These are phyloP conservation scores for Sturmia bella DNA, from an alignment of 2,888 invertebrate species.

Conservation along the genomic window DNA sequence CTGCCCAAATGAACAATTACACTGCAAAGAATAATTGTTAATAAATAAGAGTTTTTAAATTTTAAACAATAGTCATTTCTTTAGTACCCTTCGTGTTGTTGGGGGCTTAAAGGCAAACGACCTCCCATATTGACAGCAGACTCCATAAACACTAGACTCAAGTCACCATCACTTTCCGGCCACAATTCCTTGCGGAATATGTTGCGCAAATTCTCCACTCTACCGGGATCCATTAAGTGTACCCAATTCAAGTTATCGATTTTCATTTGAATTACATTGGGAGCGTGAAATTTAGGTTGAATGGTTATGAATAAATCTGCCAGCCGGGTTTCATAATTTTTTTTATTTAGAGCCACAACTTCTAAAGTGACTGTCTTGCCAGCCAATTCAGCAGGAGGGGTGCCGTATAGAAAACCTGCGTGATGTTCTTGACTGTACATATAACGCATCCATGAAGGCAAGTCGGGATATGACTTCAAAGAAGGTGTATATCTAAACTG, in stretches of 20 bases:
- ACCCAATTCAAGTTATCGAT: constrained; percentile 95
- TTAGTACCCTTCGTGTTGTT: constrained; percentile 90
- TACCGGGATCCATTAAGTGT: constrained; percentile 89
- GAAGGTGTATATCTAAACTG: constrained; percentile 87
- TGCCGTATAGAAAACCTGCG: constrained; percentile 92
- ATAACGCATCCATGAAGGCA: constrained; percentile 93
- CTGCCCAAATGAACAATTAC: constrained; percentile 92
- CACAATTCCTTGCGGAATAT: constrained; percentile 90
- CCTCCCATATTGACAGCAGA: constrained; percentile 94
- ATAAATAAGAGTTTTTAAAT: too few species aligned
- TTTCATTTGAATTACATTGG: constrained; percentile 91
- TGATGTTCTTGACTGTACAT: constrained; percentile 90
- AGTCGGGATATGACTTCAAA: constrained; percentile 89
- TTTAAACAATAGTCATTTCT: constrained; percentile 43
- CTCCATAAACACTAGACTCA: constrained; percentile 92
- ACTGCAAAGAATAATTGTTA: constrained; percentile 77
- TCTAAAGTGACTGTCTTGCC: constrained; percentile 85
- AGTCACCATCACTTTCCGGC: constrained; percentile 88
- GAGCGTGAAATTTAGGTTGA: constrained; percentile 86
- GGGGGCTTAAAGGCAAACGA: constrained; percentile 90
- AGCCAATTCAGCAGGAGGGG: constrained; percentile 86
- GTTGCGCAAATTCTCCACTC: constrained; percentile 89
- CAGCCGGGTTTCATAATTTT: constrained; percentile 89
- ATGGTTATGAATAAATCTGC: constrained; percentile 86
- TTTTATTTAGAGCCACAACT: constrained; percentile 89